These are phyloP conservation scores for Zaprionus ornatus DNA, from an alignment of 1,140 invertebrate genomes.

Conservation along the genomic window DNA sequence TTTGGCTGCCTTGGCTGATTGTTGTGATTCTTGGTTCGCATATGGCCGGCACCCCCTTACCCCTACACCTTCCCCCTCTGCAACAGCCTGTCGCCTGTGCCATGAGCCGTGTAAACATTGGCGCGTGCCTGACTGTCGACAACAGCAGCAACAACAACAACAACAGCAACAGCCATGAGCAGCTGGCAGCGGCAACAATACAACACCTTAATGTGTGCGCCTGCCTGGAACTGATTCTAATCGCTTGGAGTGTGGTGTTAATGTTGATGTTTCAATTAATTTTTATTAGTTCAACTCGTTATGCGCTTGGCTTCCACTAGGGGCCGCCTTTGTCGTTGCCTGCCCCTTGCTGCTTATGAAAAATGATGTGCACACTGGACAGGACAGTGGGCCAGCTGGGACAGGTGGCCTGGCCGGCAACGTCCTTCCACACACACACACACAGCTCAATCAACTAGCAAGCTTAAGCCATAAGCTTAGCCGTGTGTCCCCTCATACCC, in stretches of 20 bases:
- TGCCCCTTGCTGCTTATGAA: conserved; percentile 41
- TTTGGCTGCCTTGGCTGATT: conserved; percentile 63
- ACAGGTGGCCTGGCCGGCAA: background rate
- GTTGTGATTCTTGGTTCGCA: conserved; percentile 76
- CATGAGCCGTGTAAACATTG: conserved; percentile 81
- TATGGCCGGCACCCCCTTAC: conserved; percentile 50
- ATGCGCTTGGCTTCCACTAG: conserved; percentile 30
- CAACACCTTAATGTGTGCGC: conserved; percentile 76
- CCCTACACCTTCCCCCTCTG: background rate
- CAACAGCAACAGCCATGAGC: conserved; percentile 21
- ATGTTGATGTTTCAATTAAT: conserved; percentile 80
- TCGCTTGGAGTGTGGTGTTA: conserved; percentile 71
- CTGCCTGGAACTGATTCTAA: conserved; percentile 81
- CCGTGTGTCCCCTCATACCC: conserved; percentile 1
- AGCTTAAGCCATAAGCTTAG: conserved; percentile 62
- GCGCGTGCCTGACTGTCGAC: conserved; percentile 67
- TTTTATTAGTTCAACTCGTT: conserved; percentile 73
- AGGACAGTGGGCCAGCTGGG: conserved; percentile 7
- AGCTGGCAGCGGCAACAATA: conserved; percentile 45
- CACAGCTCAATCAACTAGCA: conserved; percentile 70
- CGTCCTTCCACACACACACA: background rate
- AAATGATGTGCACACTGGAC: conserved; percentile 52
- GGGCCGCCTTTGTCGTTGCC: background rate
- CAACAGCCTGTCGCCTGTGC: conserved; percentile 52
- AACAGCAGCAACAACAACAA: conserved; percentile 55